Evolutionary conservation across 2,888 invertebrate genomes (phyloP), one percentile per base, ranked within the genome.

Genomic region (Leptogaster cylindrica): DNA sequence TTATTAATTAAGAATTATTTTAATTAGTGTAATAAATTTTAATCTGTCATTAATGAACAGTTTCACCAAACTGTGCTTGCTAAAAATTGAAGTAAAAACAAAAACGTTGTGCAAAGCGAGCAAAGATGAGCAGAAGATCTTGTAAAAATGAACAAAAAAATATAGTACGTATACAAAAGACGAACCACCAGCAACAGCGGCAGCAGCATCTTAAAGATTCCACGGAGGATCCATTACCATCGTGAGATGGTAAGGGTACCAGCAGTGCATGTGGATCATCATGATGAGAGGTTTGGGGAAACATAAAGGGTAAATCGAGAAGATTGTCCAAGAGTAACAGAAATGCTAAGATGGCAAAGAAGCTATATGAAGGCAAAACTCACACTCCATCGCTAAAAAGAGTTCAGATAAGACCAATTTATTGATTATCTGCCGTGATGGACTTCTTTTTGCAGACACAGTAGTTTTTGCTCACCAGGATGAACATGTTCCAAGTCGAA

Each of bases 1-100:
- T 78, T 79, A 80, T 79, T 80, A 80, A 80, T 80, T 80, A 80
- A 78, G 79, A 77, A 80, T 79, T 79, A 80, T 79, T 79, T 80
- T 80, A 80, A 80, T 80, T 80, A 79, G 78, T 74, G 78, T 76
- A 78, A 80, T 79, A 79, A 79, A 80, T 80, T 79, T 76, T 64
- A 64, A 64, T 64, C 64, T 64, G 64, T 64, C 64, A 64, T 64
- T 64, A 64, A 64, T 64, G 64, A 64, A 64, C 64, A 64, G 61
- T 44, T 48, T 61, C 61, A 27, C 61, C 28, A 61, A 61, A 61
- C 41, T 44, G 36, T 44, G 27, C 28, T 61, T 28, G 28, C 41
- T 61, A 44, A 44, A 28, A 46, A 5, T 2, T 52, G 7, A 28
- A 20, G 23, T 7, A 8, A 25, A 61, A 25, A 61, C 61, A 61